These are phyloP conservation scores for Argopecten irradians DNA, from an alignment of 1,140 invertebrate species.

Conservation along the genomic window DNA sequence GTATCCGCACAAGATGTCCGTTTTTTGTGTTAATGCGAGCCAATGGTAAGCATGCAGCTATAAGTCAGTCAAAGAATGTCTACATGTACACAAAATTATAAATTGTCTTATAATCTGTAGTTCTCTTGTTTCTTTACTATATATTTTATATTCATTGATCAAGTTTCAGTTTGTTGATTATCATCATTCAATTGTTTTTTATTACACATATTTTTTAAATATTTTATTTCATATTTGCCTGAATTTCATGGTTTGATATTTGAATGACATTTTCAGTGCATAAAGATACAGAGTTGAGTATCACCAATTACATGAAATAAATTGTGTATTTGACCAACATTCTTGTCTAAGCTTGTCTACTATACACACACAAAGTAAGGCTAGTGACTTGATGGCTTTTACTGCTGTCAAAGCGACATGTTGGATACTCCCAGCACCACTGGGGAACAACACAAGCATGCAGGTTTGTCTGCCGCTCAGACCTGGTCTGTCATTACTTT, in stretches of 20 bases:
- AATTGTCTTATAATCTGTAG: too few relatives aligned
- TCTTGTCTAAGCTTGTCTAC: slow-evolving; percentile 5
- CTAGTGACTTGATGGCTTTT: neutral
- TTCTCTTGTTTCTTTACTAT: too few relatives aligned
- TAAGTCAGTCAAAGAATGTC: neutral
- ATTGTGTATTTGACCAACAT: neutral
- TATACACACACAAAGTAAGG: neutral
- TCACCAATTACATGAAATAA: neutral
- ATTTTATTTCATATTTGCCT: too few relatives aligned
- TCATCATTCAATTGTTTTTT: too few relatives aligned
- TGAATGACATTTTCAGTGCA: too few relatives aligned
- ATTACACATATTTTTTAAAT: too few relatives aligned
- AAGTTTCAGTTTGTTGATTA: too few relatives aligned
- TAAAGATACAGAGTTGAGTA: neutral
- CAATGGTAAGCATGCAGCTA: neutral
- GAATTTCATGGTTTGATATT: too few relatives aligned
- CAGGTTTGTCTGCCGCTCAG: neutral
- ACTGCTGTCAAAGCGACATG: neutral
- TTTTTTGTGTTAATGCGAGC: neutral
- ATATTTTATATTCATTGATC: too few relatives aligned
- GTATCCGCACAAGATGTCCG: neutral
- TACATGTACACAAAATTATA: neutral
- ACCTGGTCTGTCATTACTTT: neutral
- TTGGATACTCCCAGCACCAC: neutral
- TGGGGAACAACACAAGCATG: neutral